Percentiles rank a stretch among this genome's conserved stretches.
phyloP scores from a whole-genome alignment of 2,113 vertebrate genomes.

The Engraulis encrasicolus region DNA sequence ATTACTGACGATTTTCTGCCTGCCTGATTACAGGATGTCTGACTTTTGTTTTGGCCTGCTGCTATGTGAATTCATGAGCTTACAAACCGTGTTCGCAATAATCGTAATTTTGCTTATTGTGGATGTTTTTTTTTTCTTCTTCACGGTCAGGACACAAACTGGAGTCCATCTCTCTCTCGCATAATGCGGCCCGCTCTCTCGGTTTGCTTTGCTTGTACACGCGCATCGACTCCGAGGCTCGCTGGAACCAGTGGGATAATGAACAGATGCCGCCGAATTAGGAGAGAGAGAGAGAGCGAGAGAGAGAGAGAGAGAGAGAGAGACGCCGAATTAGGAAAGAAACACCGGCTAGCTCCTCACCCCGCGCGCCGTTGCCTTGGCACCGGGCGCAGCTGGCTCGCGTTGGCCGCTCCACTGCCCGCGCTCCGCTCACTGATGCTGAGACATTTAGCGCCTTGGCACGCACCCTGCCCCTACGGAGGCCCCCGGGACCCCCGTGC shows the following conservation, averaged over 20 bases:
- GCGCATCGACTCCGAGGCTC: constrained; percentile 40
- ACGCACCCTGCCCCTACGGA: constrained; percentile 41
- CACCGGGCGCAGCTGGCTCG: constrained; percentile 77
- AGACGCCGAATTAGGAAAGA: constrained; percentile 85
- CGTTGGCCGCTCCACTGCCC: constrained; percentile 66
- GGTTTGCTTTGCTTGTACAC: not conserved
- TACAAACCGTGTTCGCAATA: not conserved
- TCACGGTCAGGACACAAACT: not conserved
- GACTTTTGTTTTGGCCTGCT: not conserved
- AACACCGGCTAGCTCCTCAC: constrained; percentile 81
- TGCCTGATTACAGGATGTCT: not conserved
- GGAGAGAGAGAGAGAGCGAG: too few relatives aligned
- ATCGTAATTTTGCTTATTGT: not conserved
- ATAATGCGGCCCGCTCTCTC: constrained; percentile 5
- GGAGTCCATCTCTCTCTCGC: not conserved
- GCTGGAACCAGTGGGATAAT: constrained; percentile 75
- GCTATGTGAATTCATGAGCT: not conserved
- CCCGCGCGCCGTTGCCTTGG: constrained; percentile 77
- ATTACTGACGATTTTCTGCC: too few relatives aligned
- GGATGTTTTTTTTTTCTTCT: not conserved
- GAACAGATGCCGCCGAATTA: constrained; percentile 87
- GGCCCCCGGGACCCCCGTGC: not conserved
- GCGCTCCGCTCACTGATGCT: constrained; percentile 74
- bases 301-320: too few relatives aligned
- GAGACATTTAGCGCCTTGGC: constrained; percentile 81